A percentile compares a stretch with the other conserved stretches of the same genome.
These are phyloP conservation scores for Drosophila asahinai DNA, from an alignment of 1,140 invertebrate genomes.

Conservation along the genomic window DNA sequence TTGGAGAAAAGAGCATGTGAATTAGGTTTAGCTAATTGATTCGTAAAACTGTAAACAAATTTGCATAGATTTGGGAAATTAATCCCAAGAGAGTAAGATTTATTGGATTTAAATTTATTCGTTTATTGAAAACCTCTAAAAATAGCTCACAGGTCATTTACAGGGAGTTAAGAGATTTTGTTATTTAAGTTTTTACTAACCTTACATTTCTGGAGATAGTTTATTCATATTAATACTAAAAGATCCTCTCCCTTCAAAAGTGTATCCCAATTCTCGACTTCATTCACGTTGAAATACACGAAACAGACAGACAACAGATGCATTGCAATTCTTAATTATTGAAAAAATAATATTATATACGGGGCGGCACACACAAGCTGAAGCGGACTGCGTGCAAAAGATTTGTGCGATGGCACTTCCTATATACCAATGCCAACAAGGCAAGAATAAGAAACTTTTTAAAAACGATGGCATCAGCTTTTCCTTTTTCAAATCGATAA, in stretches of 20 bases:
- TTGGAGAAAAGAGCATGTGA: conserved; percentile 5
- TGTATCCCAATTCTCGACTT: conserved; percentile 22
- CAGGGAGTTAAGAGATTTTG: too few relatives aligned
- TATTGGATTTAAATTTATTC: neutral
- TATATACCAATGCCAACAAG: conserved; percentile 19
- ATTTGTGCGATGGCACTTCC: conserved; percentile 28
- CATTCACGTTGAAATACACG: conserved; percentile 6
- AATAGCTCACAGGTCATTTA: neutral
- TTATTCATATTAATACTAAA: neutral
- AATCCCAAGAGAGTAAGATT: neutral
- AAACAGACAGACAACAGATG: conserved; percentile 55
- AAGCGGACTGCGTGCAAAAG: conserved; percentile 36
- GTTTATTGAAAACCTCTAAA: neutral
- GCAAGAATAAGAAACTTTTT: conserved; percentile 25
- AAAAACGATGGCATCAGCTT: conserved; percentile 14
- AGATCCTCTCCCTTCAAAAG: neutral
- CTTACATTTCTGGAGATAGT: too few relatives aligned
- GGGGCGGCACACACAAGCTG: conserved; percentile 10
- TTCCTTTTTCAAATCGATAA: conserved; percentile 35
- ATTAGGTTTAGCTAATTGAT: neutral
- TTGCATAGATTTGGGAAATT: neutral
- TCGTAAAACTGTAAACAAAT: neutral
- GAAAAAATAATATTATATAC: conserved; percentile 49
- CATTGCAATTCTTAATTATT: conserved; percentile 63
- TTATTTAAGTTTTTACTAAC: neutral